Evolutionary conservation across 2,113 vertebrate species (phyloP), one percentile per base, ranked within the genome.

Genomic region (Callionymus lyra): DNA sequence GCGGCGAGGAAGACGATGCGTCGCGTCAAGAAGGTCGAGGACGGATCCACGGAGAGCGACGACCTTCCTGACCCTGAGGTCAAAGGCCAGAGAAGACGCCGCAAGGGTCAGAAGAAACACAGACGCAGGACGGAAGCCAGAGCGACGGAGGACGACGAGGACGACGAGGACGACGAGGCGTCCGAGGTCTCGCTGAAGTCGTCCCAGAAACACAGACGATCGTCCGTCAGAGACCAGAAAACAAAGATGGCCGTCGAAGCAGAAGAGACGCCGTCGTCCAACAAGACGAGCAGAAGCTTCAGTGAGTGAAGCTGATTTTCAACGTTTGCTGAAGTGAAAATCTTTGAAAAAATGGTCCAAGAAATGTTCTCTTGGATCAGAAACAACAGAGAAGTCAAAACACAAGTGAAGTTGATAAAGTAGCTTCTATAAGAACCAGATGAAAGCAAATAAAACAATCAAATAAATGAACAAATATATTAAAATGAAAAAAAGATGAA

Each of bases 41-140:
- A 37, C 31, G 56, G 50, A n/a, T 81, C 82, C 4, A 79, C 81
- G 16, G 84, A 85, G 60, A 80, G 74, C 21, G 83, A 82, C 10
- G 80, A 70, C 33, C 44, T 35, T 2, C 44, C 41, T 11, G 37
- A 32, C 6, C 43, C 41, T 4, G 49, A 31, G 39, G 49, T 43
- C 14, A 78, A 68, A 59, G 57, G 52, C 37, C 55, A 56, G 56
- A 74, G 53, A 49, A 84, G 68, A 38, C 59, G 56, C 27, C 61
- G 42, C 38, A 73, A 56, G 40, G 65, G 68, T 58, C 73, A 58
- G 34, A 37, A 64, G 32, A 69, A 40, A 10, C 57, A 27, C 42
- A 72, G 67, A 63, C 50, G 36, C 41, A 66, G 50, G 38, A 43
- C 44, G 9, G 49, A 39, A 2, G 38, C 16, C 32, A 65, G 34